Conservation (phyloP, 2,888 invertebrate species). For the Neoaliturus tenellus region DNA sequence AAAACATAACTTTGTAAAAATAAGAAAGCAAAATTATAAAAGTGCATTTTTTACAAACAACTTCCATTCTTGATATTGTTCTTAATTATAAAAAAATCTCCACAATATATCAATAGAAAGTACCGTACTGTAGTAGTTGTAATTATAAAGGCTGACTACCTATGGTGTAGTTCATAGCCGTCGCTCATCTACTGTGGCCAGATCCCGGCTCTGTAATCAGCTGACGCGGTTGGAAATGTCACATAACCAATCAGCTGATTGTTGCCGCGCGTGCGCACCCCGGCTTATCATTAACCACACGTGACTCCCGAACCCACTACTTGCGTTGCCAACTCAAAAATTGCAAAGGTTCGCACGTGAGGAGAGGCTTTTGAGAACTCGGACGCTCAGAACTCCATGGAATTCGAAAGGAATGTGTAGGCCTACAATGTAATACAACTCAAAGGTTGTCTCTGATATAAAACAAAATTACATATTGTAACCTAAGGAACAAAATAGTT, state of each 20-base stretch:
- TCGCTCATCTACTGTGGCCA: not conserved
- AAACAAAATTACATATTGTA: too few relatives aligned
- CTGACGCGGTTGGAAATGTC: slow-evolving; percentile 15
- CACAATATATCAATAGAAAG: too few relatives aligned
- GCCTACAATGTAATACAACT: too few relatives aligned
- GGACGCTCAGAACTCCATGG: not conserved
- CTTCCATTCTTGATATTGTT: too few relatives aligned
- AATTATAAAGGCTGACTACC: too few relatives aligned
- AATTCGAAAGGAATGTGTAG: not conserved
- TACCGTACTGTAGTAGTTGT: too few relatives aligned
- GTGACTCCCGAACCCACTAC: slow-evolving; percentile 25
- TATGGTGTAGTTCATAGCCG: not conserved
- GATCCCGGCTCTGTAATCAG: slow-evolving; percentile 2
- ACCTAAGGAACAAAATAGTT: too few relatives aligned
- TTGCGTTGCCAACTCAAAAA: slow-evolving; percentile 19
- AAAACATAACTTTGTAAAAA: too few relatives aligned
- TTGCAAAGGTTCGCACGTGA: slow-evolving; percentile 9
- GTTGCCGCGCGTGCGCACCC: slow-evolving; percentile 14
- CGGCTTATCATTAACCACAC: slow-evolving; percentile 16
- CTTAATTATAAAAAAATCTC: too few relatives aligned
- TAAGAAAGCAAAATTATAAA: too few relatives aligned
- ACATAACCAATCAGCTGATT: slow-evolving; percentile 33
- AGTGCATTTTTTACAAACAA: too few relatives aligned
- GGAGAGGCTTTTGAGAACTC: not conserved
- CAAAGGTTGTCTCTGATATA: too few relatives aligned